These are phyloP conservation scores for Anoura caudifer DNA, from an alignment of 2,113 vertebrate genomes.

Conservation along the genomic window DNA sequence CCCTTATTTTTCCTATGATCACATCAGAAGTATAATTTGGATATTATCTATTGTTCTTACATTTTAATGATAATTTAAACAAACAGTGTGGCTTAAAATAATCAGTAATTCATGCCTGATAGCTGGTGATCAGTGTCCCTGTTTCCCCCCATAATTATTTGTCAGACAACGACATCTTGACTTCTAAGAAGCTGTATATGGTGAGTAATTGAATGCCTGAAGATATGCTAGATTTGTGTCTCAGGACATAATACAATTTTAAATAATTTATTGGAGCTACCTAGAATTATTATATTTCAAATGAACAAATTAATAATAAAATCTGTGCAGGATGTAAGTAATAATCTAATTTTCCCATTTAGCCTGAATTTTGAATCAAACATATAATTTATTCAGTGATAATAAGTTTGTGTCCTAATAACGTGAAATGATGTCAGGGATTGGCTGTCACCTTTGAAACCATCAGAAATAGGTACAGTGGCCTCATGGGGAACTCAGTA, in stretches of 20 bases:
- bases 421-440: slow-evolving; percentile 44
- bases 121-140: not conserved
- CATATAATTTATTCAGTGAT: slow-evolving; percentile 58
- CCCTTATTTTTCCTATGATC: not conserved
- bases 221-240: slow-evolving; percentile 45
- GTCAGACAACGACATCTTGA: not conserved
- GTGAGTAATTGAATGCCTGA: slow-evolving; percentile 33
- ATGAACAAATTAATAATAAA: slow-evolving; percentile 73
- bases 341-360: slow-evolving; percentile 58
- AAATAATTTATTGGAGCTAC: slow-evolving; percentile 65
- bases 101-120: not conserved
- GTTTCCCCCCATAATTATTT: not conserved
- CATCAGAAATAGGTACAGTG: slow-evolving; percentile 32
- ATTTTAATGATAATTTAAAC: not conserved
- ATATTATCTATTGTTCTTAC: slow-evolving; percentile 30
- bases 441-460: slow-evolving; percentile 43
- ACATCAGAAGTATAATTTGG: not conserved
- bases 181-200: slow-evolving; percentile 5
- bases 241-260: not conserved
- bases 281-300: slow-evolving; percentile 66
- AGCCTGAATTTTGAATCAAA: slow-evolving; percentile 61
- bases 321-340: slow-evolving; percentile 33
- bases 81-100: slow-evolving; percentile 10
- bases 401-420: slow-evolving; percentile 61
- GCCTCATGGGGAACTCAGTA: not conserved